These are phyloP conservation scores for Agelas oroides DNA, from an alignment of 37 sponge, comb jelly and placozoan species.

Conservation along the genomic window DNA sequence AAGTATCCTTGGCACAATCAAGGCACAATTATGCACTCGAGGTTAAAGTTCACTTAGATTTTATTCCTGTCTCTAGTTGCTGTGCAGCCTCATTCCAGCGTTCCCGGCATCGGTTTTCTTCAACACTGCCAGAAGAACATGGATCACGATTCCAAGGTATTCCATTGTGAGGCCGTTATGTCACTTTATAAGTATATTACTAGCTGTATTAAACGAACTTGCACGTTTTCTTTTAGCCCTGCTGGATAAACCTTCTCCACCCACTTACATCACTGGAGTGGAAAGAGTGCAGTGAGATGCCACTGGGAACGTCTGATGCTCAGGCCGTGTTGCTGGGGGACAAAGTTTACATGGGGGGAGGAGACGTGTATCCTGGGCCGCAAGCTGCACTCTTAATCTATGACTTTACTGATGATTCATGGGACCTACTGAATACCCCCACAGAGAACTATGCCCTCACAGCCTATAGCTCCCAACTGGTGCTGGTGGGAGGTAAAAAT, in stretches of 20 bases:
- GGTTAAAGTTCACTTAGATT: no score
- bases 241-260: constrained; percentile 16
- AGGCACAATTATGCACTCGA: no score
- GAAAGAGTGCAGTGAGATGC: neutral
- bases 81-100: no score
- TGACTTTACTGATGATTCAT: neutral
- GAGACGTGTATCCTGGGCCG: neutral
- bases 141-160: no score
- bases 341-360: constrained; percentile 32
- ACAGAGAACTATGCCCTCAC: neutral
- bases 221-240: no score
- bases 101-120: no score
- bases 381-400: neutral
- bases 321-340: constrained; percentile 4
- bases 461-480: neutral
- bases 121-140: no score
- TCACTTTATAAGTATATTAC: no score
- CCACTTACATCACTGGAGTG: constrained; percentile 4
- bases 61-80: no score
- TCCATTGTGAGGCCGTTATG: no score
- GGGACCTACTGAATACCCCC: neutral
- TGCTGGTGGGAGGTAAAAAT: constrained; percentile 20
- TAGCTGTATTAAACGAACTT: no score
- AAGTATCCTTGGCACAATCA: no score
- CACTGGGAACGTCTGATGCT: constrained; percentile 12